Evolutionary conservation across 1,140 invertebrate genomes (phyloP).

Genomic region (Drosophila takahashii): DNA sequence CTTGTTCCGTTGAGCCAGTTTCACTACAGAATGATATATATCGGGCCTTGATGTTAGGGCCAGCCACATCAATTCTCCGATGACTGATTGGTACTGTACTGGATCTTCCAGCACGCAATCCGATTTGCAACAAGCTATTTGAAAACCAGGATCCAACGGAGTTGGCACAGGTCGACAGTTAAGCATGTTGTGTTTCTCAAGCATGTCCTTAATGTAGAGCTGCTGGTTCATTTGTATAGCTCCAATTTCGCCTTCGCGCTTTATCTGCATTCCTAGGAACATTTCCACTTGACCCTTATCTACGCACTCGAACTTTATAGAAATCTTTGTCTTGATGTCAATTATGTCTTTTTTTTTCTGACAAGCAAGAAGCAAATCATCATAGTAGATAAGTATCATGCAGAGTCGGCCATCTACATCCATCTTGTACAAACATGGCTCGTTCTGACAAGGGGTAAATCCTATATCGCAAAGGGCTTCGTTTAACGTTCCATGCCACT

Average conservation of each 20-base stretch:
- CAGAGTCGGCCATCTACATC: not conserved
- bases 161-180: no score
- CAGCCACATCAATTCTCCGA: not conserved
- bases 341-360: not conserved
- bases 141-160: no score
- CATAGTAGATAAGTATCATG: not conserved
- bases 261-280: not conserved
- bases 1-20: not conserved
- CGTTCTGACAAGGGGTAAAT: no score
- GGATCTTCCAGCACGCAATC: not conserved
- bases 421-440: no score
- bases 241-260: not conserved
- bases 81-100: not conserved
- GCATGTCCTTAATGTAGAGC: no score
- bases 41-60: not conserved
- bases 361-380: not conserved
- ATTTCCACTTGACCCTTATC: not conserved
- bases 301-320: not conserved
- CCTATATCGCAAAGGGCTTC: no score
- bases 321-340: not conserved
- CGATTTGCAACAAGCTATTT: no score
- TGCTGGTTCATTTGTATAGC: no score
- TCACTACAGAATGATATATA: not conserved
- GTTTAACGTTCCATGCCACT: no score
- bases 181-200: no score